Percentiles rank a stretch among this genome's conserved stretches.
These are phyloP conservation scores for Bothrops jararaca DNA, from an alignment of 2,113 vertebrate species.

Conservation along the genomic window DNA sequence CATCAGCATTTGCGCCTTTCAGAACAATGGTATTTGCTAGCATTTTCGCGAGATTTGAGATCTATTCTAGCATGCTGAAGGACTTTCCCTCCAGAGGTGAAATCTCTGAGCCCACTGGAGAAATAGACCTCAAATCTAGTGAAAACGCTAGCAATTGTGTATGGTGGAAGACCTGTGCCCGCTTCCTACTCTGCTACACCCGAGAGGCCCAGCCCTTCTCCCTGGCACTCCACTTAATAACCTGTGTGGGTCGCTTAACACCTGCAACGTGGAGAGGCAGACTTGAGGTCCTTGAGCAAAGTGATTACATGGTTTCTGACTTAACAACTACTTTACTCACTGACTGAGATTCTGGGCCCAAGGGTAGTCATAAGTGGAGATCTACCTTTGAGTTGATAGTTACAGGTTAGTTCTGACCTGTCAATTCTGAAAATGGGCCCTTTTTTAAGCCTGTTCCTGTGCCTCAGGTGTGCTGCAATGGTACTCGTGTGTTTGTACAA, in stretches of 20 bases:
- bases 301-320: too few species aligned
- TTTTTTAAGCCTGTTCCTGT: neutral
- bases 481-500: slow-evolving; percentile 92
- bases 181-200: neutral
- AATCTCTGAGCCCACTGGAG: neutral
- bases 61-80: neutral
- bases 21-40: neutral
- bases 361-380: neutral
- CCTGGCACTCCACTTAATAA: neutral
- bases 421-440: too few species aligned
- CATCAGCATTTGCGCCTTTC: neutral
- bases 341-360: neutral
- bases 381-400: neutral
- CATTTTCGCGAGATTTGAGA: neutral
- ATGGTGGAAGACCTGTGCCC: neutral
- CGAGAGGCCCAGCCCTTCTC: neutral
- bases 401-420: neutral
- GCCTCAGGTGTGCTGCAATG: slow-evolving; percentile 91
- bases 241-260: neutral
- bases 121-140: neutral
- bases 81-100: too few species aligned
- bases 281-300: too few species aligned
- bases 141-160: neutral
- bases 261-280: too few species aligned
- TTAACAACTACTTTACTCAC: neutral